Percentiles rank a stretch among this genome's conserved stretches.
These are phyloP conservation scores for Notechis scutatus DNA, from an alignment of 2,113 vertebrate genomes.

Conservation along the genomic window DNA sequence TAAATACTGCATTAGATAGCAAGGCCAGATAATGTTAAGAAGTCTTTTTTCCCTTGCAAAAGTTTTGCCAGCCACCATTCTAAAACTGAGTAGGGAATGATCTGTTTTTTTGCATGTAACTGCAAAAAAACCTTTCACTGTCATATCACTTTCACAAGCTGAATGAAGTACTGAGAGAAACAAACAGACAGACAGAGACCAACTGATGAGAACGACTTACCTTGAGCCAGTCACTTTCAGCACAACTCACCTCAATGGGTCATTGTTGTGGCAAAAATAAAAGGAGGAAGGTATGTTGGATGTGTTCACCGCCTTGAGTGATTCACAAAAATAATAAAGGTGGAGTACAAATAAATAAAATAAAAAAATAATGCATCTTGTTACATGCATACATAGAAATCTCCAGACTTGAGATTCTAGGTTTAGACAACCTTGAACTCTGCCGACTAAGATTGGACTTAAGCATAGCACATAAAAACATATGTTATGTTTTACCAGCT, in stretches of 20 bases:
- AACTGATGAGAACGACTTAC: neutral
- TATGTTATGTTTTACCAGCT: too few species aligned
- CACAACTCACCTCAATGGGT: neutral
- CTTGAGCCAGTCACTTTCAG: neutral
- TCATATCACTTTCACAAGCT: neutral
- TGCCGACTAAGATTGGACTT: too few species aligned
- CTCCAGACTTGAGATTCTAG: too few species aligned
- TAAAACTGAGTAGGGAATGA: neutral
- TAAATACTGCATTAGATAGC: neutral
- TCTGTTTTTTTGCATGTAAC: neutral
- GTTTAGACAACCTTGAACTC: too few species aligned
- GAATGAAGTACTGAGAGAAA: neutral
- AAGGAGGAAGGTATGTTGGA: neutral
- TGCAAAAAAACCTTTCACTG: neutral
- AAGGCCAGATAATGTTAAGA: neutral
- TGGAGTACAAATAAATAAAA: neutral
- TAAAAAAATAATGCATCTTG: neutral
- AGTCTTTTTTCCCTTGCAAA: neutral
- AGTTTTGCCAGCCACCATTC: neutral
- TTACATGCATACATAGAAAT: neutral
- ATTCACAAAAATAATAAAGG: neutral
- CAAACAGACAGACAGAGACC: too few species aligned
- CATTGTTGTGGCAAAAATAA: neutral
- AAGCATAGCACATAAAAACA: too few species aligned
- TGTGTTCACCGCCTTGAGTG: neutral